These are phyloP conservation scores for Onychorhynchus coronatus DNA, from an alignment of 2,113 vertebrate genomes.

Conservation along the genomic window DNA sequence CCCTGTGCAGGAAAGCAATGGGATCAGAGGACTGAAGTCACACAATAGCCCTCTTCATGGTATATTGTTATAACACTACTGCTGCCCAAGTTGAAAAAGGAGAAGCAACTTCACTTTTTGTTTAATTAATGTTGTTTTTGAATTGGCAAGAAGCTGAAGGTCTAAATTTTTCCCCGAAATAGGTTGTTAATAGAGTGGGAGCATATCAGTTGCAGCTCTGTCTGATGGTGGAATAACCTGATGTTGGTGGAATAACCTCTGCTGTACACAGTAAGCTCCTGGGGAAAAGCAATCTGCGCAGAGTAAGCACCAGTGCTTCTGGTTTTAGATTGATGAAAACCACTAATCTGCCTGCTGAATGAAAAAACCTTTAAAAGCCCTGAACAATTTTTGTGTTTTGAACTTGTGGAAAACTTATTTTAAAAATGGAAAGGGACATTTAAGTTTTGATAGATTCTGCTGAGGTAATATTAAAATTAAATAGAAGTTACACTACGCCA, in stretches of 20 bases:
- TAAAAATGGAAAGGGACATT: not conserved
- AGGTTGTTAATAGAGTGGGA: not conserved
- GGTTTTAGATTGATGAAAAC: not conserved
- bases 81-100: not conserved
- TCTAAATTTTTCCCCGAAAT: not conserved
- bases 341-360: not conserved
- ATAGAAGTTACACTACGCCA: not conserved
- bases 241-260: not conserved
- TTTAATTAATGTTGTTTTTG: not conserved
- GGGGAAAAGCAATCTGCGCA: not conserved
- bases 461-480: not conserved
- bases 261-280: not conserved
- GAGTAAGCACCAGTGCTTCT: not conserved
- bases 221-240: not conserved
- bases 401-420: constrained; percentile 28
- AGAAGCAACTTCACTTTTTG: not conserved
- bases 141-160: not conserved
- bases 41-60: not conserved
- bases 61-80: not conserved
- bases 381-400: not conserved
- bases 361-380: constrained; percentile 10
- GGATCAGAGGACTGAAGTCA: not conserved
- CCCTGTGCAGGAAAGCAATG: not conserved
- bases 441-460: not conserved
- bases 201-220: not conserved